Evolutionary conservation across 1,140 invertebrate genomes (phyloP), one percentile per base, ranked within the genome.

Genomic region (Drosophila bocqueti): DNA sequence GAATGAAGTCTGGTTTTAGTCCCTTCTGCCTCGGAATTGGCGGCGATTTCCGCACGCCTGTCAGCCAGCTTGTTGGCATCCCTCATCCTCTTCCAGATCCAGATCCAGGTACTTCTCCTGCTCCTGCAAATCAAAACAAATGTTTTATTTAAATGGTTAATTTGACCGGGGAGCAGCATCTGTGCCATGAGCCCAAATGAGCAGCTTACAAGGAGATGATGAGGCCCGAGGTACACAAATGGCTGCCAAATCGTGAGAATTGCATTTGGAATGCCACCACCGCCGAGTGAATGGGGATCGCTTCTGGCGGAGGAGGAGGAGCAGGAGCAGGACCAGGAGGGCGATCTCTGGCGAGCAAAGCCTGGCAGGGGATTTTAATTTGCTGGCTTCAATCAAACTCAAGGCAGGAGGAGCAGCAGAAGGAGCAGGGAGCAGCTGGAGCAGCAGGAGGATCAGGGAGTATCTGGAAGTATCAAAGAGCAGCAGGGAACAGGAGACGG

Each of bases 141-240:
- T 90, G 84, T 87, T 87, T 87, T 81, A 89, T 87, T 87, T 87
- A 87, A 87, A 87, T 87, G 77, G 84, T 87, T 87, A 84, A 89
- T 84, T 89, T 89, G 77, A 87, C 75, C 81, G 73, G 66, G 43
- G 38, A 38, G 42, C 29, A 45, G 63, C 54, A 71, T 58, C 61
- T 71, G 55, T 64, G 71, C 76, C 57, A 66, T 63, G 75, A 4
- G 15, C 57, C 68, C 82, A 85, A 86, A 85, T 85, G 82, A 85
- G 69, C 83, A 77, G 81, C 81, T 84, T 87, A 87, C 84, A 87
- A 77, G 72, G 50, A 64, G 84, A 83, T 87, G 83, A 86, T 83
- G 83, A 77, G 76, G 64, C 63, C 42, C 63, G 49, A 62, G 43
- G 46, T 69, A 77, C 77, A 81, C 78, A 84, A 84, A 69, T 82